Base-by-base conservation (phyloP, 2,113 vertebrate genomes). In the Ameiurus melas region DNA sequence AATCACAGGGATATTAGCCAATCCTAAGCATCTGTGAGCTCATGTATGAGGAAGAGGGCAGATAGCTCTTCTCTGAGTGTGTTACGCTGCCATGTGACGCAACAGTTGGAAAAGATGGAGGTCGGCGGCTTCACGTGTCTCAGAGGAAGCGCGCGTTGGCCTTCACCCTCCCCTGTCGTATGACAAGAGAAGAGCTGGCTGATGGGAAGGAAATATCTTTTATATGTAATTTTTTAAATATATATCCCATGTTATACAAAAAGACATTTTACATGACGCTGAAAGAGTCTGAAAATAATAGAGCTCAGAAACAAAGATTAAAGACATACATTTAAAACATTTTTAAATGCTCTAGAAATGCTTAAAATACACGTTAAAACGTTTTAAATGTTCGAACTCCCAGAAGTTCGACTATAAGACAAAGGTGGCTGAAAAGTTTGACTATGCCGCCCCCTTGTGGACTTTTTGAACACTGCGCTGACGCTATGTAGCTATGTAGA, bases 391-490 rank as follows among this genome's bases (percentile, higher is more conserved):
- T 47, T 47, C 43, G 0, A 66, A 8, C 20, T 66, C 27, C 27
- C 25, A 70, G 5, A 17, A 5, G 30, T 33, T 51, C 47, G 9
- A 51, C 30, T 16, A 17, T 4, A 3, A 57, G 33, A 58, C 10
- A 0, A 30, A 30, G 14, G 6, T 17, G 14, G 17, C 55, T 64
- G 27, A 66, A 86, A 64, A 8, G 62, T 27, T 30, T 20, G 51
- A 77, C 5, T 62, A 57, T 62, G 85, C 25, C 87, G 43, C 83
- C 83, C 53, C 62, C 89, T 75, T 33, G 83, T 85, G 89, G 83
- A 77, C 17, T 30, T 13, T 55, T 7, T 75, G 17, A 75, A n/a
- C 4, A 43, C 13, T 81, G 64, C 77, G 86, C 4, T 27, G 12
- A 13, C 73, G 12, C 66, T 16, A 36, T 17, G 16, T 3, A 71